phyloP scores from a whole-genome alignment of 2,888 invertebrate species.

The Drosophila percnosoma region DNA sequence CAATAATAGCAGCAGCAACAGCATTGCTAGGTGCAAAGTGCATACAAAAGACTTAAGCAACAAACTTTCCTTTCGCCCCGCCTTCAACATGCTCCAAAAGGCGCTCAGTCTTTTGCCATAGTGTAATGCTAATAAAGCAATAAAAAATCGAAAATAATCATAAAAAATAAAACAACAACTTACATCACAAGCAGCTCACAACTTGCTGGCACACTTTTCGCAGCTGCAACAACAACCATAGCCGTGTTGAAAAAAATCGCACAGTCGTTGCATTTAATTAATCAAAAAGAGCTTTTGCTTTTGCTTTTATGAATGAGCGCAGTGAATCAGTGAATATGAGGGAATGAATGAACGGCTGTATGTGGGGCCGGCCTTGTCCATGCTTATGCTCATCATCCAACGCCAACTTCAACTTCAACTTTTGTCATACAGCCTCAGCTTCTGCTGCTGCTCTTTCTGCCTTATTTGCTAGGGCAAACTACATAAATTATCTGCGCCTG shows the following conservation, averaged over 20 bases:
- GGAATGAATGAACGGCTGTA: conserved; percentile 51
- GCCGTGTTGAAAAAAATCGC: conserved; percentile 42
- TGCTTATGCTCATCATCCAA: conserved; percentile 11
- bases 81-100: conserved; percentile 16
- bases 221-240: conserved; percentile 36
- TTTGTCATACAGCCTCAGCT: conserved; percentile 65
- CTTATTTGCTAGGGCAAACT: conserved; percentile 39
- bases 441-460: conserved; percentile 20
- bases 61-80: conserved; percentile 55
- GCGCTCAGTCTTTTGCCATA: conserved; percentile 43
- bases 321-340: conserved; percentile 57
- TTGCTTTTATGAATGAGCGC: conserved; percentile 70
- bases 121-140: conserved; percentile 68
- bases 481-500: conserved; percentile 69
- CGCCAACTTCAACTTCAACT: conserved; percentile 55
- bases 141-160: conserved; percentile 59
- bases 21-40: conserved; percentile 62
- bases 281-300: conserved; percentile 72
- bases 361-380: conserved; percentile 50
- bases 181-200: conserved; percentile 66
- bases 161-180: conserved; percentile 51
- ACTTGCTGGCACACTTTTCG: conserved; percentile 72
- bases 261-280: conserved; percentile 73
- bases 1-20: conserved; percentile 17
- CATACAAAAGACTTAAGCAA: conserved; percentile 57